phyloP scores from a whole-genome alignment of 2,113 vertebrate genomes.

The Shinisaurus crocodilurus region DNA sequence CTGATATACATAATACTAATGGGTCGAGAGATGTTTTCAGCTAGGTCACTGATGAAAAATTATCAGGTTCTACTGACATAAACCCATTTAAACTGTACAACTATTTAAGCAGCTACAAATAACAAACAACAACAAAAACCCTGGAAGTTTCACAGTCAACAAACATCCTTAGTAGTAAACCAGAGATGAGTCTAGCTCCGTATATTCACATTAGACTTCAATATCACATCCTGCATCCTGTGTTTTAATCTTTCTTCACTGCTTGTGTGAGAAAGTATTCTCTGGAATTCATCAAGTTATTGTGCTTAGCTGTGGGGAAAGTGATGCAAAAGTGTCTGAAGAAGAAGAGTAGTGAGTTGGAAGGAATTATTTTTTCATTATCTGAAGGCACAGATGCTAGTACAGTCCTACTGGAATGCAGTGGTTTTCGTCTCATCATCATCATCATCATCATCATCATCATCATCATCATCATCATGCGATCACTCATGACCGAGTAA shows the following conservation, averaged over 20 bases:
- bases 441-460: no score
- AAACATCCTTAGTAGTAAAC: slow-evolving; percentile 13
- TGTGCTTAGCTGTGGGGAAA: slow-evolving; percentile 38
- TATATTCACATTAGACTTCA: slow-evolving; percentile 22
- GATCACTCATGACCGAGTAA: no score
- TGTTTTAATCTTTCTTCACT: slow-evolving; percentile 24
- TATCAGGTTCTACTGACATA: background rate
- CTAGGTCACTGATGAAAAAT: background rate
- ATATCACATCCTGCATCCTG: slow-evolving; percentile 2
- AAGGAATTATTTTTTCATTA: slow-evolving; percentile 8
- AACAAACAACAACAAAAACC: background rate
- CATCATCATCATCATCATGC: no score
- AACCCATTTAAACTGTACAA: slow-evolving; percentile 8
- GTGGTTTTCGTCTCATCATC: no score
- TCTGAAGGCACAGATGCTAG: slow-evolving; percentile 39
- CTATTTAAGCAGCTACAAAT: background rate
- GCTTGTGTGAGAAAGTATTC: slow-evolving; percentile 4
- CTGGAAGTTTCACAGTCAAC: slow-evolving; percentile 23
- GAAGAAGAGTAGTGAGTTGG: slow-evolving; percentile 6
- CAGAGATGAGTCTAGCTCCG: background rate
- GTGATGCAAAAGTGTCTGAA: background rate
- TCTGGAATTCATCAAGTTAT: slow-evolving; percentile 35
- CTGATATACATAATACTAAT: background rate
- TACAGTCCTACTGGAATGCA: slow-evolving; percentile 29
- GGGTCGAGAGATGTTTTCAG: background rate